Evolutionary conservation across 2,113 vertebrate genomes (phyloP).

Genomic region (Cyprinodon brontotheroides): DNA sequence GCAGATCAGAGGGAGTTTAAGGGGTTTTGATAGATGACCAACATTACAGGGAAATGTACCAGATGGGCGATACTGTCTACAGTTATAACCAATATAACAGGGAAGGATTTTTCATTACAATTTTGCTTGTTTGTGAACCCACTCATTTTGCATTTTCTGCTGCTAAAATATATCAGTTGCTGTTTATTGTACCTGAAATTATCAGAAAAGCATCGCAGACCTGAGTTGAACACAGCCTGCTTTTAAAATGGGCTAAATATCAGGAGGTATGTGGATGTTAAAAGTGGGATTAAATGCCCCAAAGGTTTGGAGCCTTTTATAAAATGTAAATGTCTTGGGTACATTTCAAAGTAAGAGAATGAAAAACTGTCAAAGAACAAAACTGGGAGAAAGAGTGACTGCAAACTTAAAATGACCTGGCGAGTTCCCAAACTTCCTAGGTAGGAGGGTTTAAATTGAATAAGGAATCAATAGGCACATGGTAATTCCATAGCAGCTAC

Average conservation of each 20-base stretch:
- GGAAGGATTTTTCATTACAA: constrained; percentile 53
- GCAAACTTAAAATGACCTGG: no score
- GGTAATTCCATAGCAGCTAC: no score
- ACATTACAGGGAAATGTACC: constrained; percentile 53
- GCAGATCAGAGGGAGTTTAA: constrained; percentile 59
- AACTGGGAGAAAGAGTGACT: no score
- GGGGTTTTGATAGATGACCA: constrained; percentile 59
- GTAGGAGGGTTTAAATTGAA: no score
- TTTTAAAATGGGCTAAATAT: neutral
- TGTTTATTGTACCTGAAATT: constrained; percentile 13
- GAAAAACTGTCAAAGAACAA: no score
- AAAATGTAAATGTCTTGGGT: no score
- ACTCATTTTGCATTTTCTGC: constrained; percentile 54
- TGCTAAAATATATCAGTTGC: constrained; percentile 27
- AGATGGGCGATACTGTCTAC: constrained; percentile 61
- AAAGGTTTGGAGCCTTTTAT: no score
- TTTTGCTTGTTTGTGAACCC: constrained; percentile 40
- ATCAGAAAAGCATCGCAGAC: neutral
- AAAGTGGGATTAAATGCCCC: neutral
- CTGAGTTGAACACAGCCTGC: no score
- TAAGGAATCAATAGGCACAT: no score
- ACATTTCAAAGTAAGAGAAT: no score
- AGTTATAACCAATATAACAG: constrained; percentile 66
- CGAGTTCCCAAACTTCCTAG: no score
- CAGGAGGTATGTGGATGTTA: neutral